Evolutionary conservation across 35 echinoderm and acorn worm species (phyloP).

Genomic region (Stichopus chloronotus): DNA sequence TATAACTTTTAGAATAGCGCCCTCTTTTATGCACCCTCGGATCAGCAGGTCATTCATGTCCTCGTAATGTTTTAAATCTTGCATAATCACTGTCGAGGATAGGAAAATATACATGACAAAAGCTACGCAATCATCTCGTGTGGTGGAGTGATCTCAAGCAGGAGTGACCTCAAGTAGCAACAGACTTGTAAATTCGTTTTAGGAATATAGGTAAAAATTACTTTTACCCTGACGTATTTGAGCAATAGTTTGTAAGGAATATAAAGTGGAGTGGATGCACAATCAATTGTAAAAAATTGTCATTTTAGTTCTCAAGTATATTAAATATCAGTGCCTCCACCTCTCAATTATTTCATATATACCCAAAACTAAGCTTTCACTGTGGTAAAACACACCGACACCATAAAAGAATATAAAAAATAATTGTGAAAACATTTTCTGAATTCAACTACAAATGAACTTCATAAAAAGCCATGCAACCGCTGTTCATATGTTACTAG

Average conservation of each 20-base stretch:
- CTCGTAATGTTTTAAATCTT: slow-evolving; percentile 8
- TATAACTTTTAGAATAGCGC: not conserved
- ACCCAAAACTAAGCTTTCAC: no score
- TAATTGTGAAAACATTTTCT: no score
- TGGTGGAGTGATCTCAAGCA: not conserved
- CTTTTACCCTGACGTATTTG: not conserved
- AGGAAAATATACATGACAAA: not conserved
- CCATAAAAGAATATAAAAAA: no score
- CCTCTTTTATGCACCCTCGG: not conserved
- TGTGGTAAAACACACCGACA: no score
- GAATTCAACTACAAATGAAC: no score
- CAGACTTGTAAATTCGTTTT: not conserved
- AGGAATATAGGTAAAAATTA: not conserved
- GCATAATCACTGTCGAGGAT: not conserved
- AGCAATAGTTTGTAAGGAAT: not conserved
- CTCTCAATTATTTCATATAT: no score
- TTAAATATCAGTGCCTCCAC: no score
- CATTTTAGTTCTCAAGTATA: no score
- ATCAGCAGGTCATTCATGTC: not conserved
- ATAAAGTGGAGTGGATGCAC: not conserved
- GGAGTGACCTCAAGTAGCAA: not conserved
- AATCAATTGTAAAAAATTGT: no score
- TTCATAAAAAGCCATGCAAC: no score
- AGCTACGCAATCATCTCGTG: no score
- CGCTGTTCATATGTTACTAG: no score